These are phyloP conservation scores for Pogonognathellus flavescens DNA, from an alignment of 1,140 invertebrate genomes.

Conservation along the genomic window DNA sequence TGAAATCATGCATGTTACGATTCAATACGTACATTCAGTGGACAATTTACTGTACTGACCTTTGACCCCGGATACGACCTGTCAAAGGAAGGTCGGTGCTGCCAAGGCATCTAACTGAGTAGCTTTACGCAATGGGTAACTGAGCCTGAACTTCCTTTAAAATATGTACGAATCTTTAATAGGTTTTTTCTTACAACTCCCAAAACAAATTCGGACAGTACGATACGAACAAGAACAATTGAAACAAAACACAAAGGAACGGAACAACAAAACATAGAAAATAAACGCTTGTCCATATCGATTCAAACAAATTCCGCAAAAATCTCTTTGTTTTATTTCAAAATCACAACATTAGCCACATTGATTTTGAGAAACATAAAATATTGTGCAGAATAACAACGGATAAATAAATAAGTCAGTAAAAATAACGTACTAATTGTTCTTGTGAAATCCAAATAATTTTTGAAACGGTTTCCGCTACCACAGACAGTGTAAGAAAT, in stretches of 20 bases:
- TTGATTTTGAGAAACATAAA: too few species aligned
- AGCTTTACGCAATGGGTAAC: constrained; percentile 35
- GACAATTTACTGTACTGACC: constrained; percentile 32
- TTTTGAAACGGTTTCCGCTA: too few species aligned
- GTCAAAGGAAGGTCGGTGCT: constrained; percentile 44
- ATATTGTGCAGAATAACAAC: too few species aligned
- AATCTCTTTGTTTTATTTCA: too few species aligned
- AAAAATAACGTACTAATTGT: too few species aligned
- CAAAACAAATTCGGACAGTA: background rate
- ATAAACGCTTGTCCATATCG: background rate
- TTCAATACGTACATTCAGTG: constrained; percentile 11
- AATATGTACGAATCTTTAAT: constrained; percentile 26
- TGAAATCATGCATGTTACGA: constrained; percentile 25
- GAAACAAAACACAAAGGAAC: background rate
- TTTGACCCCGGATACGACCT: constrained; percentile 38
- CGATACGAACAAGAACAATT: background rate
- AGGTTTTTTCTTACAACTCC: background rate
- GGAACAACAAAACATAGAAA: background rate
- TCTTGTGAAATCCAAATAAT: too few species aligned
- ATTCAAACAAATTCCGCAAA: too few species aligned
- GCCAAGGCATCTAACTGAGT: constrained; percentile 35
- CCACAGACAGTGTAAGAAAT: too few species aligned
- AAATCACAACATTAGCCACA: too few species aligned
- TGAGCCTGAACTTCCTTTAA: constrained; percentile 46
- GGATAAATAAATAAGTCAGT: too few species aligned